A percentile compares a stretch with the other conserved stretches of the same genome.
These are phyloP conservation scores for Pachycephala philippinensis DNA, from an alignment of 2,113 vertebrate genomes.

Conservation along the genomic window DNA sequence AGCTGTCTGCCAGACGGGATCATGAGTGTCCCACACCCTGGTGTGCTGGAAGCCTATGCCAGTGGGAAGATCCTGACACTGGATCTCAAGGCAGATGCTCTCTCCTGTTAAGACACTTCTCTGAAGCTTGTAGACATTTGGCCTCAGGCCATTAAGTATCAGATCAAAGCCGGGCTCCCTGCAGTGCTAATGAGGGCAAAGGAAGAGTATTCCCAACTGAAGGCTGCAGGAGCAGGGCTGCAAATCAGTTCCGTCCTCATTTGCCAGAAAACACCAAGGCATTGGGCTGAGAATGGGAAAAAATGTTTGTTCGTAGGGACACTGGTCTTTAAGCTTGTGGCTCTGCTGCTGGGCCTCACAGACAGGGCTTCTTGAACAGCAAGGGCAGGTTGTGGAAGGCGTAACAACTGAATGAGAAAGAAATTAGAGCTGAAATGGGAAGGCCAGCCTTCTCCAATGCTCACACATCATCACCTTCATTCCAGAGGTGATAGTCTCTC, in stretches of 20 bases:
- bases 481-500: background rate
- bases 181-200: background rate
- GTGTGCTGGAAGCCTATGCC: background rate
- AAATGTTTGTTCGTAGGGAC: background rate
- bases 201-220: background rate
- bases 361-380: background rate
- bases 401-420: background rate
- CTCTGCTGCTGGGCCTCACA: background rate
- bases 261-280: background rate
- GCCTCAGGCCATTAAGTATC: background rate
- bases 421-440: background rate
- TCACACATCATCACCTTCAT: background rate
- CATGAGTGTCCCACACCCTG: background rate
- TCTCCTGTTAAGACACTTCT: background rate
- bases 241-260: background rate
- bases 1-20: background rate
- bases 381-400: background rate
- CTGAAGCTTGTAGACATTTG: background rate
- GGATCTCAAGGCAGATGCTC: background rate
- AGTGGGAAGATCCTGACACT: background rate
- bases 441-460: background rate
- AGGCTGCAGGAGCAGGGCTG: background rate
- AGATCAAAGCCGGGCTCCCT: background rate
- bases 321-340: background rate
- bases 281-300: background rate